Base-by-base conservation (phyloP, 2,797 vertebrate species). In the Numenius phaeopus region DNA sequence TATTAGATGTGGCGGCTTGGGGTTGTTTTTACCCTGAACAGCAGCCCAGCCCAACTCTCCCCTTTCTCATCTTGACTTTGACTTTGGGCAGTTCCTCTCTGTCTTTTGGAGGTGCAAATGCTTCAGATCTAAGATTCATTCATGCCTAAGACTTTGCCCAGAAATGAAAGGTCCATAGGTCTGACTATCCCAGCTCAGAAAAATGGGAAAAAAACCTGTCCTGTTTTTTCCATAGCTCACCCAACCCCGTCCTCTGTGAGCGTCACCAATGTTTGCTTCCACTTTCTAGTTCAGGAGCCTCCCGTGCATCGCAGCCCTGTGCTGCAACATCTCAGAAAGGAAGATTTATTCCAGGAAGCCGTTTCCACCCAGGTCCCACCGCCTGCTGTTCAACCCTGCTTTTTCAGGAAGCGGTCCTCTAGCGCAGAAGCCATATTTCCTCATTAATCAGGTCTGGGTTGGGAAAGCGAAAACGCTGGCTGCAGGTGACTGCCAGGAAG, bases 231-330 rank as follows among this genome's bases (percentile, higher is more conserved):
- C 55, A 58, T 34, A 22, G 21, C 22, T 90, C 49, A 40, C 22
- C 20, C 58, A 61, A 32, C 46, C 44, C 24, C 7, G 5, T 34
- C 10, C 27, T 64, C 58, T 64, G 17, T 11, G 30, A 47, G 27
- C 24, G 32, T 52, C 72, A 44, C 24, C n/a, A 22, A 30, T 5
- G 11, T 42, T 87, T 76, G 16, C 22, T 72, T 72, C 70, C 59
- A 24, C 10, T 50, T 49, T 69, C 13, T 24, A 8, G 3, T 7
- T 29, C 26, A 14, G n/a, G 40, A 66, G 11, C 55, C 8, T 73
- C 20, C 10, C 0, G 0, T 7, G 52, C n/a, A 7, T 4, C 1
- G 1, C 49, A 91, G 54, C 52, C 46, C 32, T 1, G 1, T 49
- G 57, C 39, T 72, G 10, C 26, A 26, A 20, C 21, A 46, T 23